Evolutionary conservation across 2,888 invertebrate species (phyloP), one percentile per base, ranked within the genome.

Genomic region (Notocelia uddmanniana): DNA sequence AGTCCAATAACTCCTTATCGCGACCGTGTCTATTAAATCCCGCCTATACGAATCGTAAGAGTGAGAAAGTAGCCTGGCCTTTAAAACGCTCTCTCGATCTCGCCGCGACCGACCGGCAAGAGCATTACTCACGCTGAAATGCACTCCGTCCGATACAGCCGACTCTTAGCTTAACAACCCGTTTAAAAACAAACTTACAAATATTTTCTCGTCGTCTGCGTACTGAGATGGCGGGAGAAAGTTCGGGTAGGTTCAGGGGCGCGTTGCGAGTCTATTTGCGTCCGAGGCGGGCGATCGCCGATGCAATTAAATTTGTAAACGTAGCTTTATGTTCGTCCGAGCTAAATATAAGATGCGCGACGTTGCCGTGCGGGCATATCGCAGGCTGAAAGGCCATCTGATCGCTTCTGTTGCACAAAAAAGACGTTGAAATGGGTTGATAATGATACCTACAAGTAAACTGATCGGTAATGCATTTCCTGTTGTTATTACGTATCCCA

Each of bases 241-340:
- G 92, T 91, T 90, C 87, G 88, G 87, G 76, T 89, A 89, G 91
- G 93, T 93, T 93, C 93, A 93, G 90, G 93, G 93, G 86, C 93
- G 89, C 83, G 82, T 67, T 68, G 81, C 80, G 85, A 81, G 82
- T 89, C 89, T 93, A 93, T 93, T 93, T 93, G 79, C 86, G 91
- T 86, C 87, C 90, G 83, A 84, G 87, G 89, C 92, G 87, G 89
- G 88, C 92, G 92, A 91, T 91, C 90, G 89, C 81, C 90, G 89
- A 89, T 91, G 93, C 92, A 92, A 92, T 93, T 92, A 93, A 92
- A 92, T 89, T 89, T 90, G 92, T 90, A 89, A 90, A 87, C 89
- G 87, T 85, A 90, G 89, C 88, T 90, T 89, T 91, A 91, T 89
- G 89, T 87, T 85, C 85, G 63, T 48, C 77, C 76, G 77, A 80